These are phyloP conservation scores for Prietella phreatophila DNA, from an alignment of 2,113 vertebrate genomes.

Conservation along the genomic window DNA sequence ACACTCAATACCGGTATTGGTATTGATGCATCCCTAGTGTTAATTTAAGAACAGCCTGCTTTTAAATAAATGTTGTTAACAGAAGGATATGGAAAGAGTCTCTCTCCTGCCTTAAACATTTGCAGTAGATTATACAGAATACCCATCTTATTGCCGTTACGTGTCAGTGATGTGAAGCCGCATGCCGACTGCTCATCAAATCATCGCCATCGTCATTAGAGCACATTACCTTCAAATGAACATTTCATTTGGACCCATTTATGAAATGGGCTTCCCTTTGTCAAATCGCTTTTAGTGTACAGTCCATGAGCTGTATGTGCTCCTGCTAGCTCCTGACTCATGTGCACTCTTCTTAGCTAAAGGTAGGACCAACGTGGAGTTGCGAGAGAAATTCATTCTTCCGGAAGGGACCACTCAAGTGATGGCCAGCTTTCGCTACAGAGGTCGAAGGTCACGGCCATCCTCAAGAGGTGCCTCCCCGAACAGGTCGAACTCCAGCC, in stretches of 20 bases:
- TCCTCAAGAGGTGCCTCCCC: slow-evolving; percentile 91
- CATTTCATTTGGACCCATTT: slow-evolving; percentile 8
- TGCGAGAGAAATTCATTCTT: slow-evolving; percentile 96
- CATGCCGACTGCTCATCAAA: slow-evolving; percentile 53
- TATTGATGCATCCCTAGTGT: not conserved
- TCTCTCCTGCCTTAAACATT: not conserved
- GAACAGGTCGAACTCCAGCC: slow-evolving; percentile 91
- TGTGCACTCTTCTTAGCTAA: slow-evolving; percentile 76
- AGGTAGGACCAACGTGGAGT: slow-evolving; percentile 94
- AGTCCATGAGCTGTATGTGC: not conserved
- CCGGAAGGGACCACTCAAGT: slow-evolving; percentile 91
- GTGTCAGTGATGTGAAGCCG: slow-evolving; percentile 53
- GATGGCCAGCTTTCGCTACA: slow-evolving; percentile 92
- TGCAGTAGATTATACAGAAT: not conserved
- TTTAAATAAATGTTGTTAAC: not conserved
- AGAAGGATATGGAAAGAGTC: not conserved
- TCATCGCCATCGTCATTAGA: slow-evolving; percentile 28
- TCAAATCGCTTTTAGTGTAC: slow-evolving; percentile 5
- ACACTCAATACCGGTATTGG: not conserved
- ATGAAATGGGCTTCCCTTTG: slow-evolving; percentile 18
- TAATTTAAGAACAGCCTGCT: not conserved
- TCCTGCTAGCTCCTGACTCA: not conserved
- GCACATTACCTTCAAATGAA: slow-evolving; percentile 26
- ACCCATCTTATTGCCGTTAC: slow-evolving; percentile 35
- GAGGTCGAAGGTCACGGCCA: slow-evolving; percentile 89